phyloP scores from a whole-genome alignment of 1,140 invertebrate genomes.

The Ceratina calcarata region DNA sequence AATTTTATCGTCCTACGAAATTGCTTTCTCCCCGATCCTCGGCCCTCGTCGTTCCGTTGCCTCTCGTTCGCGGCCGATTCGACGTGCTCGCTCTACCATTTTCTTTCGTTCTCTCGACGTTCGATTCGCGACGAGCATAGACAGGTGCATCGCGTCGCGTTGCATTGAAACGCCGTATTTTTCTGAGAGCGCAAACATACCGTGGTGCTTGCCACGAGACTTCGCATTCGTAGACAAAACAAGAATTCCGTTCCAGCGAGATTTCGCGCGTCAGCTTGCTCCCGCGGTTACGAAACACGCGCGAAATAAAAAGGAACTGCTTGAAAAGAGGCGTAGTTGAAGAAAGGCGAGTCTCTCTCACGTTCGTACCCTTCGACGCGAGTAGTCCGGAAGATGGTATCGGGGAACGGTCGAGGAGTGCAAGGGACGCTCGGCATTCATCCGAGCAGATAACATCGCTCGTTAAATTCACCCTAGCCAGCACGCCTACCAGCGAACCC shows the following conservation, averaged over 20 bases:
- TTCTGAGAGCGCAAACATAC: no score
- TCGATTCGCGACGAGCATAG: background rate
- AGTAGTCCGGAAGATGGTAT: slow-evolving; percentile 52
- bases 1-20: slow-evolving; percentile 57
- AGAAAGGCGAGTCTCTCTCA: slow-evolving; percentile 21
- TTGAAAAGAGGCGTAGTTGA: no score
- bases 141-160: no score
- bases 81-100: background rate
- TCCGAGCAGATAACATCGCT: slow-evolving; percentile 69
- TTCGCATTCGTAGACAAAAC: no score
- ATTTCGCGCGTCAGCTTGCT: background rate
- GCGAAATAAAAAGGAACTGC: background rate
- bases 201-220: no score
- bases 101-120: background rate
- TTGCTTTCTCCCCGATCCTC: slow-evolving; percentile 22
- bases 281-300: no score
- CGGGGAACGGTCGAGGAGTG: slow-evolving; percentile 53
- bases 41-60: no score
- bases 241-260: no score
- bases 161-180: no score
- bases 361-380: slow-evolving; percentile 45
- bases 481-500: slow-evolving; percentile 58
- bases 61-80: no score
- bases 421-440: slow-evolving; percentile 62
- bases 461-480: slow-evolving; percentile 66